Evolutionary conservation across 1,140 invertebrate species (phyloP).

Genomic region (Bombus soroeensis): DNA sequence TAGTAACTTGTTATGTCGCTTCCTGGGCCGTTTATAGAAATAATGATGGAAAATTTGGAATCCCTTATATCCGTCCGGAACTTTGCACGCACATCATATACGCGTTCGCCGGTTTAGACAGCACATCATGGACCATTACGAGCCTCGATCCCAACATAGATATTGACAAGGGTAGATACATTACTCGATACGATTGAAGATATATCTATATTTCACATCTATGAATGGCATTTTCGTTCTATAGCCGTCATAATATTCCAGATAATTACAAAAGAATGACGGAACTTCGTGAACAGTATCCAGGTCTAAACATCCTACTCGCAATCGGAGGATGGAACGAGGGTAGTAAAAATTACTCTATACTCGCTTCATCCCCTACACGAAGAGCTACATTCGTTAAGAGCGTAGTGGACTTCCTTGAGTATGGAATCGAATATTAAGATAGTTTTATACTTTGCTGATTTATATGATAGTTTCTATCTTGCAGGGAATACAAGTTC

Average conservation of each 20-base stretch:
- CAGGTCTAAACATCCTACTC: constrained; percentile 89
- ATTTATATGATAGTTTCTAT: background rate
- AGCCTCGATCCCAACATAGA: constrained; percentile 89
- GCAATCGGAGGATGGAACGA: constrained; percentile 96
- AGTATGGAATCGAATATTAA: constrained; percentile 77
- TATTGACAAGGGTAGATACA: constrained; percentile 87
- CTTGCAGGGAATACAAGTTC: constrained; percentile 88
- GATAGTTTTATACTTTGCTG: background rate
- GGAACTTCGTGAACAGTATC: constrained; percentile 86
- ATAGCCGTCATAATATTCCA: background rate
- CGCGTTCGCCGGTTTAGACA: constrained; percentile 92
- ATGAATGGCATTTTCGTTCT: background rate
- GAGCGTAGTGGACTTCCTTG: constrained; percentile 86
- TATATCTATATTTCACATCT: background rate
- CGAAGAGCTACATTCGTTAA: constrained; percentile 86
- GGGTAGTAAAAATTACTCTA: constrained; percentile 91
- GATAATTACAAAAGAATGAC: constrained; percentile 87
- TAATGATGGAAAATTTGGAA: constrained; percentile 85
- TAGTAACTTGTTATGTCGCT: constrained; percentile 91
- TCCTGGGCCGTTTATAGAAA: constrained; percentile 90
- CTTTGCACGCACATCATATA: constrained; percentile 95
- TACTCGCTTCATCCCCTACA: constrained; percentile 85
- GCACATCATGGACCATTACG: constrained; percentile 85
- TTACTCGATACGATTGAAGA: constrained; percentile 9
- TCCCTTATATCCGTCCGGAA: constrained; percentile 89